Conservation (phyloP, 1,140 invertebrate genomes). For the Megalopta genalis region DNA sequence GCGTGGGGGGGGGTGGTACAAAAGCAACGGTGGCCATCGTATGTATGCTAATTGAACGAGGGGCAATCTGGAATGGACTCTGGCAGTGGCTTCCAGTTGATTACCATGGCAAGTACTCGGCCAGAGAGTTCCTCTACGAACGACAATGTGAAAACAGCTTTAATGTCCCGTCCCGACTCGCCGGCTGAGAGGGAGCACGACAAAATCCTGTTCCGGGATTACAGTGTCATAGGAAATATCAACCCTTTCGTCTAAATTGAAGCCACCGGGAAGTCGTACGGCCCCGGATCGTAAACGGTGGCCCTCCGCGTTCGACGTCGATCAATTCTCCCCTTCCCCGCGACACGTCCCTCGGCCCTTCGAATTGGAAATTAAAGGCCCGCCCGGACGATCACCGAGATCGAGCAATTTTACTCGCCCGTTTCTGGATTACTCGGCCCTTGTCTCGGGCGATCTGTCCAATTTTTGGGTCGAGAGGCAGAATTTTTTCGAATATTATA, state of each 20-base stretch:
- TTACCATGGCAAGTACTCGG: slow-evolving; percentile 48
- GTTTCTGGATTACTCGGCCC: no score
- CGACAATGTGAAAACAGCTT: slow-evolving; percentile 52
- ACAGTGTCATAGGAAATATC: slow-evolving; percentile 7
- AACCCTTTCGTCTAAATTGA: slow-evolving; percentile 22
- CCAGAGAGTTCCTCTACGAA: slow-evolving; percentile 31
- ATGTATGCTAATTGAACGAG: slow-evolving; percentile 63
- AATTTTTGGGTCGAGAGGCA: no score
- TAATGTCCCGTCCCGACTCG: slow-evolving; percentile 29
- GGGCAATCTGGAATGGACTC: slow-evolving; percentile 50
- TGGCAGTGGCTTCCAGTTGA: slow-evolving; percentile 55
- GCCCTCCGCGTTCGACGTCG: background rate
- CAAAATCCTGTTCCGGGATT: slow-evolving; percentile 28
- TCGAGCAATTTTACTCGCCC: no score
- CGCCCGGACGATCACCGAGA: no score
- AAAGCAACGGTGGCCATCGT: slow-evolving; percentile 44
- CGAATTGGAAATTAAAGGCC: background rate
- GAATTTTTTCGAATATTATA: no score
- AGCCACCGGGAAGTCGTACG: background rate
- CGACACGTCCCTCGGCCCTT: no score
- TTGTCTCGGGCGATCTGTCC: no score
- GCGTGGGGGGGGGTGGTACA: background rate
- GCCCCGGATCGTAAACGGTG: background rate
- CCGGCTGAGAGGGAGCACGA: background rate
- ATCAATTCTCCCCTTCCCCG: background rate